Evolutionary conservation across 2,797 vertebrate species (phyloP).

Genomic region (Argyrosomus regius): DNA sequence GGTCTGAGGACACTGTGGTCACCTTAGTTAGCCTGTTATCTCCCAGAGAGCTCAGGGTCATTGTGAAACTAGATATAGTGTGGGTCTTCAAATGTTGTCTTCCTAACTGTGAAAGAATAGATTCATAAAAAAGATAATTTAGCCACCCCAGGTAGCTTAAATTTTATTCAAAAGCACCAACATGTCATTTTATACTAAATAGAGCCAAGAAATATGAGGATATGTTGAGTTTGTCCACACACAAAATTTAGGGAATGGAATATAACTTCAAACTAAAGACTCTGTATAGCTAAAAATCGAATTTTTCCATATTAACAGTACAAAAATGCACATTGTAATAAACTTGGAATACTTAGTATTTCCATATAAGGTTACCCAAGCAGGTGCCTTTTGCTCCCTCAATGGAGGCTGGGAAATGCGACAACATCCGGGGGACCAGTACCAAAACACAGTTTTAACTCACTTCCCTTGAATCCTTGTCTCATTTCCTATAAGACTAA

Average conservation of each 20-base stretch:
- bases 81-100: no score
- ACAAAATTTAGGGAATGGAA: neutral
- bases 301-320: neutral
- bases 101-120: neutral
- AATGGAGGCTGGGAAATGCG: constrained; percentile 14
- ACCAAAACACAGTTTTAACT: neutral
- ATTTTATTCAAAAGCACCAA: neutral
- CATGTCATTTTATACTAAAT: neutral
- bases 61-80: no score
- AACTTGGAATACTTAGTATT: neutral
- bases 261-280: neutral
- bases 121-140: neutral
- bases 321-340: neutral
- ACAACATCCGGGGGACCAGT: accelerated
- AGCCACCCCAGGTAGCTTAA: neutral
- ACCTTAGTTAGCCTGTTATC: neutral
- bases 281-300: neutral
- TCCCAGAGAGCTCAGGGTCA: neutral
- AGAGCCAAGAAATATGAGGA: neutral
- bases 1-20: neutral
- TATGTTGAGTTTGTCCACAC: neutral
- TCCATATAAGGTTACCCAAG: constrained; percentile 21
- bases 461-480: neutral
- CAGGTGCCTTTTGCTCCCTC: constrained; percentile 21
- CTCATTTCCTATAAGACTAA: neutral